Evolutionary conservation across 2,888 invertebrate species (phyloP).

Genomic region (Drosophila diplacantha): DNA sequence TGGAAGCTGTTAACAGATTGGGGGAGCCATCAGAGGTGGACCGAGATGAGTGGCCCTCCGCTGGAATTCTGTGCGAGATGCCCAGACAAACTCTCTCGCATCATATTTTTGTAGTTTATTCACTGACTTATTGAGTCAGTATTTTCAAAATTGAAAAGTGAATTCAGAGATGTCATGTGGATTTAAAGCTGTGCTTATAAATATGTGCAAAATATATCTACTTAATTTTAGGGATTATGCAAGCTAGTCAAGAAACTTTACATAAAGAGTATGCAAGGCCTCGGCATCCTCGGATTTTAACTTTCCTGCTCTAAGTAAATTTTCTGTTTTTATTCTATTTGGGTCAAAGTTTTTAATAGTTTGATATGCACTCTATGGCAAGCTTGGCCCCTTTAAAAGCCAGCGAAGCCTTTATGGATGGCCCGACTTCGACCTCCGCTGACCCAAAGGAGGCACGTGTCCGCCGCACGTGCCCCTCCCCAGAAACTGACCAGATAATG

Average conservation of each 20-base stretch:
- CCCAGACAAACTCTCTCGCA: background rate
- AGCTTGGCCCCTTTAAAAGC: conserved; percentile 15
- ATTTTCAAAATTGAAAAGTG: background rate
- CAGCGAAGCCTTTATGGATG: conserved; percentile 38
- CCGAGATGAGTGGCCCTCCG: conserved; percentile 1
- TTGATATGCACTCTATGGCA: conserved; percentile 42
- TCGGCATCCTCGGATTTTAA: background rate
- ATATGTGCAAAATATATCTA: background rate
- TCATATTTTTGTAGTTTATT: background rate
- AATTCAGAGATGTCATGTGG: background rate
- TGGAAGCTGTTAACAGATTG: conserved; percentile 31
- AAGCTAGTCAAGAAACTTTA: background rate
- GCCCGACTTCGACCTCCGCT: conserved; percentile 28
- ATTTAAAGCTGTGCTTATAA: background rate
- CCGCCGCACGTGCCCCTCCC: conserved; percentile 22
- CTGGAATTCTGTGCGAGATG: background rate
- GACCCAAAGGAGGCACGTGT: conserved; percentile 24
- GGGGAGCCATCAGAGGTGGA: conserved; percentile 8
- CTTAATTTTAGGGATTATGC: background rate
- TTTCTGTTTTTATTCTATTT: conserved; percentile 69
- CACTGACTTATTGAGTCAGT: background rate
- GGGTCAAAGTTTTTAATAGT: conserved; percentile 71
- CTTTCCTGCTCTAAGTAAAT: conserved; percentile 47
- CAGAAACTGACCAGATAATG: conserved; percentile 36
- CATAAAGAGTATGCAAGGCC: background rate